Evolutionary conservation across 2,888 invertebrate species (phyloP), one percentile per base, ranked within the genome.

Genomic region (Branchipolynoe longqiensis): DNA sequence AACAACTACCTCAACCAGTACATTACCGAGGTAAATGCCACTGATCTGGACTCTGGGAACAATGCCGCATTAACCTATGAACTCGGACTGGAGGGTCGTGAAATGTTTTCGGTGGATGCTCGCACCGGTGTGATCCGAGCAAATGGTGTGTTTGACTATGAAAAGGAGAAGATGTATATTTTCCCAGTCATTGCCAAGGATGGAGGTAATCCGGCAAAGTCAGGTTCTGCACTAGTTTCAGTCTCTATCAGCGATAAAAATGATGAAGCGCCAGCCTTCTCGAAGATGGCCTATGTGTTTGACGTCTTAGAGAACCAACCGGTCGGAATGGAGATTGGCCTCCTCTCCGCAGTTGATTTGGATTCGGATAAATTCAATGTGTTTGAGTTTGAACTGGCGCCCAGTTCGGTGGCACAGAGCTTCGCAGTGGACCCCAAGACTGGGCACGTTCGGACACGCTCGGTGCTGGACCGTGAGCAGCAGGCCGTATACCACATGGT

Each of bases 221-320:
- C 64, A 8, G 48, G 36, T 38, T 73, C 84, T 12, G 84, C 84
- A 0, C 36, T 58, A 6, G 78, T 84, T 8, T 40, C 54, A 28
- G 56, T 84, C 33, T 31, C 54, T 12, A 84, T 84, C 54, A 58
- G n/a, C 12, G 84, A 84, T 82, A 73, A 36, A 22, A 83, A 87
- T 40, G 87, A 87, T 54, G 87, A 87, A 38, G 73, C 56, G 4
- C 85, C 85, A 28, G 28, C 36, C 6, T 87, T 87, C 48, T 22
- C 48, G 1, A 28, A 59, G 54, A 25, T 31, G 36, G 6, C 36
- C 36, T 87, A 85, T 82, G 31, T 58, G 22, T 87, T 87, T 73
- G 82, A 36, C 40, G 83, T 87, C 4, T 38, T 41, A 8, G 87
- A 87, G 48, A 87, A 87, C 54, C 85, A 87, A 54, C 64, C 84